Percentiles rank a stretch among this genome's conserved stretches.
Conservation (phyloP, 2,113 vertebrate species). For the Eurypyga helias region DNA sequence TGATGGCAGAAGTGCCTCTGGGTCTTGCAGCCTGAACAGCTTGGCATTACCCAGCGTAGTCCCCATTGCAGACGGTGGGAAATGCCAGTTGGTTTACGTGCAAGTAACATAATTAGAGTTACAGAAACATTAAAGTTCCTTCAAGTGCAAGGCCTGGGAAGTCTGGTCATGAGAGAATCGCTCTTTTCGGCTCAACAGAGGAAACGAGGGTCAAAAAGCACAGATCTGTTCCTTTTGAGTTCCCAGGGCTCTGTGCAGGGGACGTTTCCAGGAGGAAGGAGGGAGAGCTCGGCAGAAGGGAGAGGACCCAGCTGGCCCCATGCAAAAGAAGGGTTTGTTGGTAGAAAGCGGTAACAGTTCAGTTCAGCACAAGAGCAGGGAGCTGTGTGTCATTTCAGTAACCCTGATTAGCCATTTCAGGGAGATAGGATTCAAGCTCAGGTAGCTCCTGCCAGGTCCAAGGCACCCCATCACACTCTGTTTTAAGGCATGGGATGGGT, state of each 20-base stretch:
- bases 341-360: background rate
- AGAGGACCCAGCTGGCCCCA: background rate
- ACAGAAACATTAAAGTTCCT: background rate
- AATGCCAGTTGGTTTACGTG: background rate
- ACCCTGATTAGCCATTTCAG: background rate
- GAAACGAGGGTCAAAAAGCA: background rate
- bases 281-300: background rate
- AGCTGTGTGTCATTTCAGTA: background rate
- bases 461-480: background rate
- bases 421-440: background rate
- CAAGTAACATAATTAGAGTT: background rate
- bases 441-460: background rate
- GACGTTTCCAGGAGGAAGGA: background rate
- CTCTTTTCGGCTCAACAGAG: background rate
- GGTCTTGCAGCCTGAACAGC: background rate
- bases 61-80: background rate
- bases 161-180: background rate
- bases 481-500: background rate
- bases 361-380: background rate
- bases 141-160: background rate
- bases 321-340: background rate
- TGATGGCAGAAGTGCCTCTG: background rate
- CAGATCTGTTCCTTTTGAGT: background rate
- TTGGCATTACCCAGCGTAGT: fast-evolving
- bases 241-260: background rate